A percentile compares a stretch with the other conserved stretches of the same genome.
These are phyloP conservation scores for Halisarca cf. caerulea DNA, from an alignment of 37 sponge, comb jelly and placozoan species.

Conservation along the genomic window DNA sequence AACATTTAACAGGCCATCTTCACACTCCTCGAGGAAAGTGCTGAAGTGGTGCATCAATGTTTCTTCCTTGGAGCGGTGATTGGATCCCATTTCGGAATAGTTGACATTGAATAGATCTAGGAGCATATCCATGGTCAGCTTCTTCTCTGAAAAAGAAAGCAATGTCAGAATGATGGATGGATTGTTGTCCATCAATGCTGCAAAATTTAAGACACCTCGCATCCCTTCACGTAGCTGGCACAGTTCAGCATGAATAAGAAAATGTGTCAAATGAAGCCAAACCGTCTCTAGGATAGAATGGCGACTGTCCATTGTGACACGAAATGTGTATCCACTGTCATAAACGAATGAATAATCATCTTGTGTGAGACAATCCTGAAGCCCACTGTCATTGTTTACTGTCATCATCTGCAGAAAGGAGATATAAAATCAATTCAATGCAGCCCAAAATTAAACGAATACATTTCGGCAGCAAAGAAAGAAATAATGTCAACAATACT, in stretches of 20 bases:
- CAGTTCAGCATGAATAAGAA: neutral
- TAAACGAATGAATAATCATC: neutral
- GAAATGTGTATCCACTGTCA: neutral
- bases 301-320: neutral
- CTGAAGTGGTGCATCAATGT: neutral
- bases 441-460: neutral
- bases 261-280: neutral
- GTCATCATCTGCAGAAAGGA: neutral
- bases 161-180: neutral
- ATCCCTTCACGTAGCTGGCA: neutral
- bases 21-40: neutral
- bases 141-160: neutral
- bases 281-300: neutral
- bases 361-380: neutral
- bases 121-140: neutral
- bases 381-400: neutral
- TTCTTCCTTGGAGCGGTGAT: neutral
- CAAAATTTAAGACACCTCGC: neutral
- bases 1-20: neutral
- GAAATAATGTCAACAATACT: no score
- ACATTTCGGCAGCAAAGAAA: no score
- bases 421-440: neutral
- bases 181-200: neutral
- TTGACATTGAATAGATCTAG: neutral
- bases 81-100: neutral